Evolutionary conservation across 2,888 invertebrate species (phyloP).

Genomic region (Melolontha melolontha): DNA sequence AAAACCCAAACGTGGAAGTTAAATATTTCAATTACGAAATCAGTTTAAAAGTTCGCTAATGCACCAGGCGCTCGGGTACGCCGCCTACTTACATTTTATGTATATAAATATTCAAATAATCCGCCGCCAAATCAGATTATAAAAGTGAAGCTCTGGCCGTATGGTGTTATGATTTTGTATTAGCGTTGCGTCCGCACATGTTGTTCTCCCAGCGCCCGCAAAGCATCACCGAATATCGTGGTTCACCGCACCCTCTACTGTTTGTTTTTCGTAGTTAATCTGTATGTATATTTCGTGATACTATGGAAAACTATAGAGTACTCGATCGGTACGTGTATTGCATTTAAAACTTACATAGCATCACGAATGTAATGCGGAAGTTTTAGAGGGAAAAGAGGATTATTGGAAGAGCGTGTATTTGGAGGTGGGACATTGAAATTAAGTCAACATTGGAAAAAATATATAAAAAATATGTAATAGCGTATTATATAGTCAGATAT

Average conservation of each 20-base stretch:
- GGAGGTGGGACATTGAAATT: too few species aligned
- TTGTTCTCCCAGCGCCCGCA: constrained; percentile 44
- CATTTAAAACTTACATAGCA: too few species aligned
- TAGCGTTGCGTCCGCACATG: constrained; percentile 55
- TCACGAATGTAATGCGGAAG: too few species aligned
- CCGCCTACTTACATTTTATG: constrained; percentile 60
- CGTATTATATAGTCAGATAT: too few species aligned
- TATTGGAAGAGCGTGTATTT: too few species aligned
- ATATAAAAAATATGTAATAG: too few species aligned
- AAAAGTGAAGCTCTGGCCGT: constrained; percentile 62
- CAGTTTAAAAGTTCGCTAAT: constrained; percentile 62
- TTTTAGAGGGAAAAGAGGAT: too few species aligned
- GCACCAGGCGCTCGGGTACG: constrained; percentile 58
- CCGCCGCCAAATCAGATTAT: constrained; percentile 63
- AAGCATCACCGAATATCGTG: constrained; percentile 45
- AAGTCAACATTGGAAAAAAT: too few species aligned
- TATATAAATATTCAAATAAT: constrained; percentile 66
- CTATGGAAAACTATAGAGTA: too few species aligned
- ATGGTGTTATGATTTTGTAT: constrained; percentile 65
- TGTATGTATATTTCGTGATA: constrained; percentile 26
- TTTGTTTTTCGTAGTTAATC: constrained; percentile 52
- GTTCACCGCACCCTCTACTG: constrained; percentile 47
- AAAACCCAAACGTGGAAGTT: constrained; percentile 40
- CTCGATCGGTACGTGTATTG: too few species aligned
- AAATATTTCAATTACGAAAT: constrained; percentile 60